Conservation (phyloP, 2,888 invertebrate genomes). For the Heliconius ismenius region DNA sequence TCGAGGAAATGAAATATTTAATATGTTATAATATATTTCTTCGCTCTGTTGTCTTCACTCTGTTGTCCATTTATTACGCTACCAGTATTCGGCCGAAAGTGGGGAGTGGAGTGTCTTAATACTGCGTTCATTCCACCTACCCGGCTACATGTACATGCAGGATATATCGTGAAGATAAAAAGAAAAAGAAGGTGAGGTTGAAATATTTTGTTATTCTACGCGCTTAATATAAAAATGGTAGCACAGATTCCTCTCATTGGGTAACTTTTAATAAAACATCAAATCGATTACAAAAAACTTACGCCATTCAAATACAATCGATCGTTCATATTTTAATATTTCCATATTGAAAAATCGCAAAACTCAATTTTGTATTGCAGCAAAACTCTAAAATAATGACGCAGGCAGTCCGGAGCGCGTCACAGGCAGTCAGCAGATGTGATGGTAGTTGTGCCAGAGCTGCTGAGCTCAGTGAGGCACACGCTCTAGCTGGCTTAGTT, state of each 20-base stretch:
- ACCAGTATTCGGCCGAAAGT: no score
- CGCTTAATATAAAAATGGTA: background rate
- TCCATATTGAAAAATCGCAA: conserved; percentile 14
- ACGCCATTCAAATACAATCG: conserved; percentile 3
- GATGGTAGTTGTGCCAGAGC: conserved; percentile 57
- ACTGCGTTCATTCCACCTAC: no score
- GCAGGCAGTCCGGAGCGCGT: conserved; percentile 61
- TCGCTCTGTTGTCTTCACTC: no score
- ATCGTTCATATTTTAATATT: background rate
- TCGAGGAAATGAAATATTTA: no score
- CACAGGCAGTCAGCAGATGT: conserved; percentile 54
- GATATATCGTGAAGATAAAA: no score
- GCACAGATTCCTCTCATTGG: background rate
- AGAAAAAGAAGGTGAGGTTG: no score
- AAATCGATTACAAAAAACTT: background rate
- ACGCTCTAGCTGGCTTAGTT: conserved; percentile 70
- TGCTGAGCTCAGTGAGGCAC: conserved; percentile 73
- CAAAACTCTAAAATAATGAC: conserved; percentile 69
- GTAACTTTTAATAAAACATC: background rate
- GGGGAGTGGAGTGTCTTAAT: no score
- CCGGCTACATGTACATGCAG: no score
- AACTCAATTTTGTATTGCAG: conserved; percentile 50
- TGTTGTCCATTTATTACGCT: no score
- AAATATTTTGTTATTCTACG: no score
- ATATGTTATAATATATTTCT: no score